phyloP scores from a whole-genome alignment of 30 jellyfish, hydroid and myxozoan genomes.

The Aurelia aurita complex sp. Pacific region DNA sequence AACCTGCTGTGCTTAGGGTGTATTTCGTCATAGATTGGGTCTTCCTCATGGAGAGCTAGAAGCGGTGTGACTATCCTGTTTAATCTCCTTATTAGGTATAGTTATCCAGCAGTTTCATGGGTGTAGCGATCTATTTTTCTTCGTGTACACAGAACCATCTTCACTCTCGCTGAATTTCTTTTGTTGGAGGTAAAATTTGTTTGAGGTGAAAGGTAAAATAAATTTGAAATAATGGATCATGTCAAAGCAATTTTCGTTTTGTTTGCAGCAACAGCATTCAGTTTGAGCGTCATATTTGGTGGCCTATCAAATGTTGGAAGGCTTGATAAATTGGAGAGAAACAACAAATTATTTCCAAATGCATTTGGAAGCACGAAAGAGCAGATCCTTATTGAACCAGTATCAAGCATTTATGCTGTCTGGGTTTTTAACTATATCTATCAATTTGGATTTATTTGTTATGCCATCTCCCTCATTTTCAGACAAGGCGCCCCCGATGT shows the following conservation, averaged over 20 bases:
- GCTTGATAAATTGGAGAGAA: background rate
- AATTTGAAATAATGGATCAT: slow-evolving; percentile 17
- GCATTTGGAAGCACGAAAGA: background rate
- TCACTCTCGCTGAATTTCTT: too few species aligned
- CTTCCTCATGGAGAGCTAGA: too few species aligned
- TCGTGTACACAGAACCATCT: too few species aligned
- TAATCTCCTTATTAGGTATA: too few species aligned
- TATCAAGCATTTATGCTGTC: background rate
- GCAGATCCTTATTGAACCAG: slow-evolving; percentile 17
- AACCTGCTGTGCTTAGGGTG: too few species aligned
- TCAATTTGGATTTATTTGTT: slow-evolving; percentile 27
- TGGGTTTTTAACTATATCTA: slow-evolving; percentile 39
- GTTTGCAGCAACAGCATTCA: background rate
- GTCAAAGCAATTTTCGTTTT: slow-evolving; percentile 7
- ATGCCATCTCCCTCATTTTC: slow-evolving; percentile 24
- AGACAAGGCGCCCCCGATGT: slow-evolving; percentile 28
- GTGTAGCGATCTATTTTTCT: too few species aligned
- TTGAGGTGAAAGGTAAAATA: too few species aligned
- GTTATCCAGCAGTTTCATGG: too few species aligned
- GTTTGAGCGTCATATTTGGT: slow-evolving; percentile 25
- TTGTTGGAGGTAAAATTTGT: too few species aligned
- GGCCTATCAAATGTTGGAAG: slow-evolving; percentile 46
- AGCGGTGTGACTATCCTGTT: too few species aligned
- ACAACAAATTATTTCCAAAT: slow-evolving; percentile 34
- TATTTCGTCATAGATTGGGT: too few species aligned